Base-by-base conservation (phyloP, 2,888 invertebrate species). In the Dryomyza anilis region DNA sequence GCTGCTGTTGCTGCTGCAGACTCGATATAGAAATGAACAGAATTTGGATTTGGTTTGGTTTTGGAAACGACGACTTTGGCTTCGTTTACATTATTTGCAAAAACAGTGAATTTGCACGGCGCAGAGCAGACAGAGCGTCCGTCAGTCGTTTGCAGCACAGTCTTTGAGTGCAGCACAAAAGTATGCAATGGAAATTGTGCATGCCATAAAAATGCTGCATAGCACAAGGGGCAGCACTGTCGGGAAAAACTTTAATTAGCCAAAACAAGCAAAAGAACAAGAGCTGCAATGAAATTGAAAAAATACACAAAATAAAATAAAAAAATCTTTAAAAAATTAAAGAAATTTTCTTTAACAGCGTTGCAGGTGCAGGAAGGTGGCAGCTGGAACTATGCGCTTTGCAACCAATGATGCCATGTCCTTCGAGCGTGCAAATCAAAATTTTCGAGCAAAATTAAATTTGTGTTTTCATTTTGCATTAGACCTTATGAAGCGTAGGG, bases 251-350 rank as follows among this genome's bases (percentile, higher is more conserved):
- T 63, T 56, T 56, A 59, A 59, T 58, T 58, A 58, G 58, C 58
- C 64, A 58, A 57, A 64, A 64, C 57, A 64, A 21, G 52, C 43
- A 43, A 56, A 23, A 14, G 50, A 64, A 30, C 19, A 45, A 30
- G 45, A 30, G 45, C n/a, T 56, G 57, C 65, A 67, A 65, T 65
- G 70, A 69, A 74, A 56, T n/a, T 6, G 46, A 57, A 27, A 14
- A 57, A n/a, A 8, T n/a, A n/a, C n/a, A n/a, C n/a, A n/a, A n/a
- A n/a, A n/a, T n/a, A n/a, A n/a, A n/a, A n/a, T n/a, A n/a, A n/a
- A n/a, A n/a, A n/a, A n/a, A n/a, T n/a, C n/a, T n/a, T n/a, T n/a
- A n/a, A n/a, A n/a, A n/a, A n/a, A n/a, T n/a, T n/a, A n/a, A n/a
- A n/a, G n/a, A n/a, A n/a, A n/a, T n/a, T n/a, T n/a, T n/a, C n/a